These are phyloP conservation scores for Drosophila varians DNA, from an alignment of 1,140 invertebrate genomes.

Conservation along the genomic window DNA sequence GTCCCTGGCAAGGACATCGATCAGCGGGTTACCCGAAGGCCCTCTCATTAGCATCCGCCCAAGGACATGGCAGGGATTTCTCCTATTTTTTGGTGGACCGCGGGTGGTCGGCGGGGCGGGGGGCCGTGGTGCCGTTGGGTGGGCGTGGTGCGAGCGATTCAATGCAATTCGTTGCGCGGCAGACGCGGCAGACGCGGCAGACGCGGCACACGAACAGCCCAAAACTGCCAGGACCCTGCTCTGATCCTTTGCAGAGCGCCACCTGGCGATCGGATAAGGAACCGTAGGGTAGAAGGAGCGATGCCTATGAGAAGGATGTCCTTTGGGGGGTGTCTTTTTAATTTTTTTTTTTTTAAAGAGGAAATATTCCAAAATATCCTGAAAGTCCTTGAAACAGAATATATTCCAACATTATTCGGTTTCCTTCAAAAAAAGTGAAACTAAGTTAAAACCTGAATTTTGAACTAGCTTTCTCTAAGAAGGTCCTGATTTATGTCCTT, in stretches of 20 bases:
- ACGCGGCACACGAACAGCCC: slow-evolving; percentile 37
- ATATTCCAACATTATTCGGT: too few species aligned
- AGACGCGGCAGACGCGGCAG: slow-evolving; percentile 42
- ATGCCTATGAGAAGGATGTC: too few species aligned
- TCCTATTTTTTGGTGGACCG: too few species aligned
- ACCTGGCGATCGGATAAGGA: not conserved
- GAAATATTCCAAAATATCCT: too few species aligned
- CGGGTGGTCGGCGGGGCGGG: slow-evolving; percentile 15
- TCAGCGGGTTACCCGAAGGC: slow-evolving; percentile 57
- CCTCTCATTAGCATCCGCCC: slow-evolving; percentile 41
- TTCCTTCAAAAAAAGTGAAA: too few species aligned
- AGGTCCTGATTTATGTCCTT: not conserved
- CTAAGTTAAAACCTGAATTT: too few species aligned
- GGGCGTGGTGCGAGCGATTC: slow-evolving; percentile 41
- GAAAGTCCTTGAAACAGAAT: too few species aligned
- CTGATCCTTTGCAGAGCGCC: not conserved
- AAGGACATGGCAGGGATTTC: slow-evolving; percentile 6
- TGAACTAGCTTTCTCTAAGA: too few species aligned
- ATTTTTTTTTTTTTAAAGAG: too few species aligned
- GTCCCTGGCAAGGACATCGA: slow-evolving; percentile 56
- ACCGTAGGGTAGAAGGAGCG: too few species aligned
- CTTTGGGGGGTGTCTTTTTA: too few species aligned
- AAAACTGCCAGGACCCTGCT: not conserved
- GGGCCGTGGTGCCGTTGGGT: not conserved
- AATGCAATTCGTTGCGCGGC: slow-evolving; percentile 29